Evolutionary conservation across 2,888 invertebrate genomes (phyloP).

Genomic region (Callyntrura guangdongensis): DNA sequence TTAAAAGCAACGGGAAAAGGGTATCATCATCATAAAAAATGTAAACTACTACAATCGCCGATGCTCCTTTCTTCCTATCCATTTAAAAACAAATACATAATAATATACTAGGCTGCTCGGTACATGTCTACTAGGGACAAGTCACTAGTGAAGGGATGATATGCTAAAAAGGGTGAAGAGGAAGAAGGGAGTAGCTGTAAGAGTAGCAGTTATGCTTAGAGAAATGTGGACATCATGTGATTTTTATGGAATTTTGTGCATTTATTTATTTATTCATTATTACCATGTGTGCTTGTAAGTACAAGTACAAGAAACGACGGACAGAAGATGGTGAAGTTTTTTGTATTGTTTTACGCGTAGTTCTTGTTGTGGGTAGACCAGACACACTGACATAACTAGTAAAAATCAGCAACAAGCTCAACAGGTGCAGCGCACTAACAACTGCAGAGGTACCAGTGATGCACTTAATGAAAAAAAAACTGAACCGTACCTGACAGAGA

Average conservation of each 20-base stretch:
- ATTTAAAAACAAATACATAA: background rate
- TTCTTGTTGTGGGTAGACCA: conserved; percentile 8
- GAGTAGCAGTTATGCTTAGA: background rate
- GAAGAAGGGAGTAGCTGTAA: conserved; percentile 16
- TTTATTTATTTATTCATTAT: conserved; percentile 42
- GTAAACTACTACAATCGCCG: conserved; percentile 47
- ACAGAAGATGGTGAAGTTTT: conserved; percentile 1
- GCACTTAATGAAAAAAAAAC: conserved; percentile 36
- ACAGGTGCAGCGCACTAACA: conserved; percentile 44
- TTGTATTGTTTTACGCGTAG: conserved; percentile 15
- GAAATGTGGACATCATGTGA: conserved; percentile 37
- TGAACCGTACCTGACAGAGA: conserved; percentile 23
- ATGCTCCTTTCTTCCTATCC: conserved; percentile 27
- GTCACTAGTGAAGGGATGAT: background rate
- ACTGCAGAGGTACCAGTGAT: background rate
- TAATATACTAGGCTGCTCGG: background rate
- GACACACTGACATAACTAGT: conserved; percentile 28
- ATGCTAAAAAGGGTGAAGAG: background rate
- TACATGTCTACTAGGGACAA: conserved; percentile 1
- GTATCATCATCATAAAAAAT: conserved; percentile 71
- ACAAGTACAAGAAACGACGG: background rate
- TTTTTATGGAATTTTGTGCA: conserved; percentile 43
- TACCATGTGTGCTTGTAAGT: conserved; percentile 1
- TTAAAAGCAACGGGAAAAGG: conserved; percentile 78
- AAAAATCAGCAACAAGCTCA: conserved; percentile 23